These are phyloP conservation scores for Dasysyrphus albostriatus DNA, from an alignment of 2,888 invertebrate species.

Conservation along the genomic window DNA sequence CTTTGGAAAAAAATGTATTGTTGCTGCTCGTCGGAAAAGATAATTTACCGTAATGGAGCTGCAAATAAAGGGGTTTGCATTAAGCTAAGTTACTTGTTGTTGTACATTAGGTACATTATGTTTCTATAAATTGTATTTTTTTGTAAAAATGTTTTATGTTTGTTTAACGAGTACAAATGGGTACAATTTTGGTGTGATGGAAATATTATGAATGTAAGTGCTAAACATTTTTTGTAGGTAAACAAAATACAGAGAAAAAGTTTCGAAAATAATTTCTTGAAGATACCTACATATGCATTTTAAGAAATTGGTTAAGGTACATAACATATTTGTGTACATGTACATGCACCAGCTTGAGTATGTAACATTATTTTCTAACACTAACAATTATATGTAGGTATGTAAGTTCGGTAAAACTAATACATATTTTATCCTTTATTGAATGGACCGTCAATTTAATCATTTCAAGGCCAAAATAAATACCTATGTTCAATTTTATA, in stretches of 20 bases:
- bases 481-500: no score
- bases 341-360: no score
- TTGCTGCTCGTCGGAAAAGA: slow-evolving; percentile 66
- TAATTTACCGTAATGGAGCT: slow-evolving; percentile 71
- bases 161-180: slow-evolving; percentile 17
- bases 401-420: no score
- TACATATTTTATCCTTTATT: no score
- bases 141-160: slow-evolving; percentile 30
- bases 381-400: no score
- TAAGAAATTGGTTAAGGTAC: not conserved
- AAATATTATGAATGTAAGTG: not conserved
- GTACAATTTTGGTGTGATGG: slow-evolving; percentile 23
- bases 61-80: slow-evolving; percentile 59
- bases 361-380: no score
- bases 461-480: no score
- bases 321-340: not conserved
- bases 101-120: slow-evolving; percentile 35
- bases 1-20: slow-evolving; percentile 48
- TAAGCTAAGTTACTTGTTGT: slow-evolving; percentile 48
- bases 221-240: not conserved
- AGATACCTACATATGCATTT: not conserved
- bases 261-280: not conserved
- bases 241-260: not conserved
- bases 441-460: no score
- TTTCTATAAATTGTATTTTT: slow-evolving; percentile 44